phyloP scores from a whole-genome alignment of 2,113 vertebrate species.

The Larimichthys polyactis region DNA sequence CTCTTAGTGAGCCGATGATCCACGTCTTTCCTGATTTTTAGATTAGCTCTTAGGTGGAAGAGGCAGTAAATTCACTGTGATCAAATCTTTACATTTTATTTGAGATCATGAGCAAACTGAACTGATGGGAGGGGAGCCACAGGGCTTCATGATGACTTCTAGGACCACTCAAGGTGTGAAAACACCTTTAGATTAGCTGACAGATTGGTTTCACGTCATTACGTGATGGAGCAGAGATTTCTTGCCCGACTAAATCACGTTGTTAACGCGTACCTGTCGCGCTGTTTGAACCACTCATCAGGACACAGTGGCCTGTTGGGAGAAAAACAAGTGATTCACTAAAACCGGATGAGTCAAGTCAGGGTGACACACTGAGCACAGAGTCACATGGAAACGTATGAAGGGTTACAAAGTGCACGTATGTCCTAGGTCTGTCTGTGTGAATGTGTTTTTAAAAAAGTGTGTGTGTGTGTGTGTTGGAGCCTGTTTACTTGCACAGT shows the following conservation, averaged over 20 bases:
- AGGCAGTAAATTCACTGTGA: background rate
- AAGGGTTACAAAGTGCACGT: background rate
- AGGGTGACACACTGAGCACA: background rate
- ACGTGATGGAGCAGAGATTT: constrained; percentile 14
- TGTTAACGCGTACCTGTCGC: constrained; percentile 16
- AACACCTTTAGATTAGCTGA: constrained; percentile 35
- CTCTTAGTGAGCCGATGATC: too few species aligned
- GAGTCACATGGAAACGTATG: background rate
- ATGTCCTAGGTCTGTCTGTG: too few species aligned
- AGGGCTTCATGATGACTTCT: background rate
- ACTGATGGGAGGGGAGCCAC: background rate
- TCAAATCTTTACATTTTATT: background rate
- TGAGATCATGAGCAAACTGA: background rate
- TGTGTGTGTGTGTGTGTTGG: constrained; percentile 1
- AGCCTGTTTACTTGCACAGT: constrained; percentile 24
- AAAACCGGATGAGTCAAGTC: background rate
- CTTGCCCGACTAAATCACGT: background rate
- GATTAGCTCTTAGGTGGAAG: background rate
- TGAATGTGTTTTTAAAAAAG: background rate
- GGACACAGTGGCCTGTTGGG: background rate
- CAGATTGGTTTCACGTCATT: background rate
- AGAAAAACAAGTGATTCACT: background rate
- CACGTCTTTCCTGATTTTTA: too few species aligned
- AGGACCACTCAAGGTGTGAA: background rate
- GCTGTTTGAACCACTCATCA: constrained; percentile 14